phyloP scores from a whole-genome alignment of 2,888 invertebrate genomes.

The Caenorhabditis sulstoni region DNA sequence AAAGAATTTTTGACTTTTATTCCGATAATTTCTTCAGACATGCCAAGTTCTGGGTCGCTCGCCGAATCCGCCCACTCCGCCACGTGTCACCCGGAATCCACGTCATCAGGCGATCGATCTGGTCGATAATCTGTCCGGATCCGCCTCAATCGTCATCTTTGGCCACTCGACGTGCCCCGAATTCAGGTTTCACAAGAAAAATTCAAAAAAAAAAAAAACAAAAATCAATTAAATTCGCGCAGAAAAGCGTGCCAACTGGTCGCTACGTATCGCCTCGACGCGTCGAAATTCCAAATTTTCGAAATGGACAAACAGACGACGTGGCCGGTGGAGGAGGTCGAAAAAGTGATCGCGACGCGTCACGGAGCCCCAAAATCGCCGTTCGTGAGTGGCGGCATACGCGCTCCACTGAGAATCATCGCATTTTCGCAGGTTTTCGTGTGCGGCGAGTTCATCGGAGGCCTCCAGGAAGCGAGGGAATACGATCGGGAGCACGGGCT shows the following conservation, averaged over 20 bases:
- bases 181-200: constrained; percentile 11
- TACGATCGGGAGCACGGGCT: constrained; percentile 21
- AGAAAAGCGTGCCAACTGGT: constrained; percentile 47
- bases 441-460: constrained; percentile 42
- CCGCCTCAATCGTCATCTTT: constrained; percentile 13
- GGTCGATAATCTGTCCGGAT: constrained; percentile 9
- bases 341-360: constrained; percentile 18
- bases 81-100: neutral
- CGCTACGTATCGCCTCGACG: constrained; percentile 36
- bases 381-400: constrained; percentile 8
- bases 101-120: constrained; percentile 21
- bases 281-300: constrained; percentile 23
- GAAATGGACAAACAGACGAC: constrained; percentile 42
- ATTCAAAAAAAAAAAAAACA: too few relatives aligned
- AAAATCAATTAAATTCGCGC: too few relatives aligned
- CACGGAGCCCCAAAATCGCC: neutral
- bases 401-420: neutral
- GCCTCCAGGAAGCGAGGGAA: constrained; percentile 24
- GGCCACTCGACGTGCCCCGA: constrained; percentile 27
- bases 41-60: neutral
- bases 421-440: constrained; percentile 29
- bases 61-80: constrained; percentile 5
- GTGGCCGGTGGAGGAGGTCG: constrained; percentile 14
- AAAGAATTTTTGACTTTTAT: too few relatives aligned
- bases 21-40: neutral